phyloP scores from a whole-genome alignment of 2,797 vertebrate species.

The Ispidina lecontei region DNA sequence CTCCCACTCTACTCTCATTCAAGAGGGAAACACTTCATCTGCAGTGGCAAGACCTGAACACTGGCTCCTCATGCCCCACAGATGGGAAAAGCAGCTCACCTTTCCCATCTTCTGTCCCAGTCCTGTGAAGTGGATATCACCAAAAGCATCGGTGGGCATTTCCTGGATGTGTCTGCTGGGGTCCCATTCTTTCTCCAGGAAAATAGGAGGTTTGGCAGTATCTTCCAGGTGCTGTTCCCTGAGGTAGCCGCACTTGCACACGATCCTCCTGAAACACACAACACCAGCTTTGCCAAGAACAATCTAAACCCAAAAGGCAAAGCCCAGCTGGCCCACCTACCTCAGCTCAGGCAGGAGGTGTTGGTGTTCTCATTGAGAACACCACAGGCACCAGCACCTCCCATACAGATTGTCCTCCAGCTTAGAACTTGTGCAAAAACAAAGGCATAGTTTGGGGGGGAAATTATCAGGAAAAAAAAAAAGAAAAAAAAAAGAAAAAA shows the following conservation, averaged over 20 bases:
- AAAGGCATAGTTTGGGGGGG: background rate
- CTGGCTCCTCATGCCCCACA: background rate
- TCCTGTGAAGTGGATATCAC: conserved; percentile 87
- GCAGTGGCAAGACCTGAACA: background rate
- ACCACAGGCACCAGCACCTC: background rate
- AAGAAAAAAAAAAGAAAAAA: background rate
- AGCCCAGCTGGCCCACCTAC: background rate
- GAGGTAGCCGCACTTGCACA: conserved; percentile 88
- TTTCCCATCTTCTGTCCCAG: conserved; percentile 84
- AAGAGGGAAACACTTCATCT: background rate
- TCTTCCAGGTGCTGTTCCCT: conserved; percentile 81
- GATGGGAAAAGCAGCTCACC: conserved; percentile 64
- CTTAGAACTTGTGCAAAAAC: background rate
- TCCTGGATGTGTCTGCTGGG: conserved; percentile 82
- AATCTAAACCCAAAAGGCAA: background rate
- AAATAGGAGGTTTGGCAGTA: conserved; percentile 79
- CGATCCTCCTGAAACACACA: conserved; percentile 74
- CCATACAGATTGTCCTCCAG: background rate
- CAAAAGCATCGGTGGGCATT: conserved; percentile 90
- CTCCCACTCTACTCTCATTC: background rate
- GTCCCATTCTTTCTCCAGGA: conserved; percentile 83
- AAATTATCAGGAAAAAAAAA: background rate
- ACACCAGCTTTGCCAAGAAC: background rate
- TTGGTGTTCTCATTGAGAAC: background rate
- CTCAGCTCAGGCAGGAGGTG: background rate